Percentiles rank a stretch among this genome's conserved stretches.
phyloP scores from a whole-genome alignment of 1,140 invertebrate species.

The Phenacoccus solenopsis region DNA sequence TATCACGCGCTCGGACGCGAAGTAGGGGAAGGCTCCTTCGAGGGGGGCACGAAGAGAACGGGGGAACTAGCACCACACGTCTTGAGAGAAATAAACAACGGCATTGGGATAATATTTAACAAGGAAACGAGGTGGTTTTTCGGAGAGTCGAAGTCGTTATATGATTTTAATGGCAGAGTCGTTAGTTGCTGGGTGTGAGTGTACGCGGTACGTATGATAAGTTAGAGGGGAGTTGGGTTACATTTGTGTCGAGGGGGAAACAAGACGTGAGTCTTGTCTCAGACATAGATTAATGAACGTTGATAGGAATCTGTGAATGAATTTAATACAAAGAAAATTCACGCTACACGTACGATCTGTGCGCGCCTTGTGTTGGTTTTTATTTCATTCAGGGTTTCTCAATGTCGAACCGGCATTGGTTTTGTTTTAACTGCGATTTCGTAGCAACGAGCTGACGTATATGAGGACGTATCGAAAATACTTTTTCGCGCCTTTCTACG shows the following conservation, averaged over 20 bases:
- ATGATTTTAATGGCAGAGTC: conserved; percentile 16
- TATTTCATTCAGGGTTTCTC: conserved; percentile 9
- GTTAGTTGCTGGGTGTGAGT: conserved; percentile 7
- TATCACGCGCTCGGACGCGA: too few relatives aligned
- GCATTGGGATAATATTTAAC: conserved; percentile 18
- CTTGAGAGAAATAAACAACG: conserved; percentile 14
- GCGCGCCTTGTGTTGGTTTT: conserved; percentile 12
- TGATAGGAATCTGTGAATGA: conserved; percentile 17
- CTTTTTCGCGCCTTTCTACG: too few relatives aligned
- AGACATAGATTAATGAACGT: conserved; percentile 18
- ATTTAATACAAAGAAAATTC: conserved; percentile 18
- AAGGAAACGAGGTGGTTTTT: conserved; percentile 17
- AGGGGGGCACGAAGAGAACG: too few relatives aligned
- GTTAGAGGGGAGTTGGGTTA: conserved; percentile 7
- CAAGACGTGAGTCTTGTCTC: conserved; percentile 13
- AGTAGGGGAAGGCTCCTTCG: conserved; percentile 7
- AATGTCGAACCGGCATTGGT: too few relatives aligned
- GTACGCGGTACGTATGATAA: not conserved
- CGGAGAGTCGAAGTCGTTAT: conserved; percentile 8
- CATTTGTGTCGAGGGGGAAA: conserved; percentile 13
- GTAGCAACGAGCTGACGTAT: too few relatives aligned
- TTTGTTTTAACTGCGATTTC: too few relatives aligned
- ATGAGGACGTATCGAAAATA: too few relatives aligned
- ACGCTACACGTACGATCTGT: conserved; percentile 11
- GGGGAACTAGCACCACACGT: too few relatives aligned